These are phyloP conservation scores for Carposina sasakii DNA, from an alignment of 1,140 invertebrate species.

Conservation along the genomic window DNA sequence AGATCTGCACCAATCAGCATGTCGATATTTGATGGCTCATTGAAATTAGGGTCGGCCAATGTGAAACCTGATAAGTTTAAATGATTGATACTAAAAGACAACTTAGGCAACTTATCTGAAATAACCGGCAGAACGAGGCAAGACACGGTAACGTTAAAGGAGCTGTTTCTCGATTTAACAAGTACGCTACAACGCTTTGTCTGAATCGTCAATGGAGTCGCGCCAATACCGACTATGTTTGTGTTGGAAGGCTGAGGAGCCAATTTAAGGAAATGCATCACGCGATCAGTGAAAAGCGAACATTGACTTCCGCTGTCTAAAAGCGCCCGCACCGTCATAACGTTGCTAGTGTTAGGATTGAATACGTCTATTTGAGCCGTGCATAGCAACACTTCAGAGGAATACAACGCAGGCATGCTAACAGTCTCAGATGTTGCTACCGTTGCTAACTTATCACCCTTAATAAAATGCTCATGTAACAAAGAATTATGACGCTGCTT, in stretches of 20 bases:
- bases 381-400: neutral
- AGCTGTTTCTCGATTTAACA: neutral
- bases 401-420: neutral
- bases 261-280: neutral
- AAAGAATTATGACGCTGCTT: conserved; percentile 14
- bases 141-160: neutral
- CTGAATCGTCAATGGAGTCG: neutral
- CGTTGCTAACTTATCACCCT: neutral
- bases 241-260: neutral
- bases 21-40: neutral
- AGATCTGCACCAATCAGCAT: neutral
- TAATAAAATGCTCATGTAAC: neutral
- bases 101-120: neutral
- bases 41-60: conserved; percentile 1
- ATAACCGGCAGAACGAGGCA: neutral
- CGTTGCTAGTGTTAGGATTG: neutral
- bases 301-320: neutral
- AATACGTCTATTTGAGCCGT: neutral
- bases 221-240: neutral
- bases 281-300: neutral
- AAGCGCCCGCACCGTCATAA: neutral
- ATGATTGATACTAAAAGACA: neutral
- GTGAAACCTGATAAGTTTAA: neutral
- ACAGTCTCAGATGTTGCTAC: neutral
- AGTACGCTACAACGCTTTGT: neutral